Evolutionary conservation across 2,113 vertebrate genomes (phyloP), one percentile per base, ranked within the genome.

Genomic region (Phalacrocorax pelagicus): DNA sequence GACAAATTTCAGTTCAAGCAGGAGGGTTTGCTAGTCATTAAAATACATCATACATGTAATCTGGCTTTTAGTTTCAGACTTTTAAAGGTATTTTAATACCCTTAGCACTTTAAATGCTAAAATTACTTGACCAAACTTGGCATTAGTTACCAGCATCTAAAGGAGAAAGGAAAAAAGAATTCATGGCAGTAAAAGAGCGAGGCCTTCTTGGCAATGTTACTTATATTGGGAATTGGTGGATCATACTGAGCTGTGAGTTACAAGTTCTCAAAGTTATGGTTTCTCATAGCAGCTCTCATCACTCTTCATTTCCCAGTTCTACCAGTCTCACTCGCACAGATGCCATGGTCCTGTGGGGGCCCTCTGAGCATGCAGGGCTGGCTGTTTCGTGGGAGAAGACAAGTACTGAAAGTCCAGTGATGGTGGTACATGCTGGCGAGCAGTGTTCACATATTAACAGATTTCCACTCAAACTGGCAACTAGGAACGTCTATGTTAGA

Each of bases 391-490:
- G 63, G 66, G 36, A 91, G 40, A 90, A 92, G n/a, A 40, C 5
- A 61, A 42, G 79, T 29, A 62, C 61, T 11, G 47, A 5, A 92
- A 74, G 95, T 81, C 96, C 89, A 65, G 81, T 4, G 3, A 20
- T 52, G 69, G 70, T 27, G 52, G 91, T 32, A 49, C 54, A 1
- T 66, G 84, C 84, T 90, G 95, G 91, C 32, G 79, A 97, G 94
- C 84, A 34, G 55, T 5, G 24, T 52, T 97, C 88, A 66, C 90
- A n/a, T 93, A 87, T 87, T 95, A 86, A 92, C 93, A 95, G 90
- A 92, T 93, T 95, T 96, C 90, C 92, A 72, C 88, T 95, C 90
- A 92, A 94, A 94, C 92, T 94, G 92, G 96, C 92, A 95, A 94
- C 96, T 94, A 92, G 69, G 62, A 81, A 95, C 32, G 91, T 58